These are phyloP conservation scores for Poeciliopsis turrubarensis DNA, from an alignment of 2,113 vertebrate genomes.

Conservation along the genomic window DNA sequence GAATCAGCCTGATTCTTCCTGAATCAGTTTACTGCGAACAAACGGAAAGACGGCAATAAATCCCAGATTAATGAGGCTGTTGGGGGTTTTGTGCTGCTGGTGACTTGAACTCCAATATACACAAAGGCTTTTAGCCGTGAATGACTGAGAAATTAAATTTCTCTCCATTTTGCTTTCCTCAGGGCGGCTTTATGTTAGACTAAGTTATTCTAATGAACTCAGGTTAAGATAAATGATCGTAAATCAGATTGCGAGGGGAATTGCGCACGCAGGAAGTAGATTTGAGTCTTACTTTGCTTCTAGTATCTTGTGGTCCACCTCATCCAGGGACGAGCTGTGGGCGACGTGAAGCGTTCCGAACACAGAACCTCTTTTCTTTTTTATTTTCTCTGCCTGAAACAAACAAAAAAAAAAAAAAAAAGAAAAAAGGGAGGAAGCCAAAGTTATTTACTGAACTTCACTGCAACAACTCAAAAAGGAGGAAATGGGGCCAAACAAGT, in stretches of 20 bases:
- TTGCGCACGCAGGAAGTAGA: background rate
- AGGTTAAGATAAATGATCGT: background rate
- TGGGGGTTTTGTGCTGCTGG: too few species aligned
- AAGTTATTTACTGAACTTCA: background rate
- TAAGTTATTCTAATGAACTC: background rate
- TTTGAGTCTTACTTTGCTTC: slow-evolving; percentile 91
- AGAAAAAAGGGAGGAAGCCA: background rate
- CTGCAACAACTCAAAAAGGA: too few species aligned
- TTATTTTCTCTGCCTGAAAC: slow-evolving; percentile 96
- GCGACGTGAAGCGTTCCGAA: slow-evolving; percentile 97
- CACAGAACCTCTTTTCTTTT: slow-evolving; percentile 95
- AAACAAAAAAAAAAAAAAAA: background rate
- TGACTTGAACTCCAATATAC: too few species aligned
- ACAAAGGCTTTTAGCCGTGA: too few species aligned
- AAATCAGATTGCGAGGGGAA: background rate
- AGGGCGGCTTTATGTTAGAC: too few species aligned
- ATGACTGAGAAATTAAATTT: too few species aligned
- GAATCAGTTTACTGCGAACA: too few species aligned
- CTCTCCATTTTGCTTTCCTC: too few species aligned
- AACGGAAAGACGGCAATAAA: too few species aligned
- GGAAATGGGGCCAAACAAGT: background rate
- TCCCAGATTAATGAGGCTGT: too few species aligned
- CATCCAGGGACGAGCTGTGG: slow-evolving; percentile 97
- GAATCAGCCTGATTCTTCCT: too few species aligned
- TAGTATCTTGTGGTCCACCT: slow-evolving; percentile 99